Percentiles rank a stretch among this genome's conserved stretches.
phyloP scores from a whole-genome alignment of 2,888 invertebrate genomes.

The Mechanitis mazaeus region DNA sequence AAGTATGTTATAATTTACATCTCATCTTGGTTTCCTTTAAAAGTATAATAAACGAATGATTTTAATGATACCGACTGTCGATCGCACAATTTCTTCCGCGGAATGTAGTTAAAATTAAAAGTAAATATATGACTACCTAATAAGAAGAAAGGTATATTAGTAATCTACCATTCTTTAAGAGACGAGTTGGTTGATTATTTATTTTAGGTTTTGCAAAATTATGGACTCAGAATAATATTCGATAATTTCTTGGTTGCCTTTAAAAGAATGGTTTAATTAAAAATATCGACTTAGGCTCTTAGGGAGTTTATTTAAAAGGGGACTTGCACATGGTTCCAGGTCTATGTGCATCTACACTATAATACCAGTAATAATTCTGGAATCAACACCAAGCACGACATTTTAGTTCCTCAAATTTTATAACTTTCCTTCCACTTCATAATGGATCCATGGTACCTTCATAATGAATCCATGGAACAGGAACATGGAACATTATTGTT shows the following conservation, averaged over 20 bases:
- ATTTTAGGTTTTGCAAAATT: too few species aligned
- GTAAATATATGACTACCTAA: conserved; percentile 27
- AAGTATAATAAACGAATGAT: conserved; percentile 25
- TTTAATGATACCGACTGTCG: conserved; percentile 11
- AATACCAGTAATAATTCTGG: conserved; percentile 37
- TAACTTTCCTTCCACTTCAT: conserved; percentile 11
- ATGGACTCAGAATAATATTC: not conserved
- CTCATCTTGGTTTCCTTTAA: conserved; percentile 2
- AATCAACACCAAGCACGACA: conserved; percentile 40
- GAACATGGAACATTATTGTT: conserved; percentile 9
- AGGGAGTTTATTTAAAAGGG: conserved; percentile 44
- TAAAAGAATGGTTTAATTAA: conserved; percentile 18
- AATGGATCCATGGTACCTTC: not conserved
- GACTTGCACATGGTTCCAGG: conserved; percentile 55
- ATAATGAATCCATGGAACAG: not conserved
- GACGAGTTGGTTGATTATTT: conserved; percentile 1
- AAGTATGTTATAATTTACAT: not conserved
- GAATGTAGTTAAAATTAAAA: conserved; percentile 21
- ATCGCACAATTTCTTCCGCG: conserved; percentile 16
- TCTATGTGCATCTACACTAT: conserved; percentile 61
- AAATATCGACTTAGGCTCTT: conserved; percentile 31
- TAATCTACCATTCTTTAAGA: conserved; percentile 23
- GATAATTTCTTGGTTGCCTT: not conserved
- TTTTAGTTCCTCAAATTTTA: conserved; percentile 33
- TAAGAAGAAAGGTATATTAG: conserved; percentile 25